Percentiles rank a stretch among this genome's conserved stretches.
These are phyloP conservation scores for Gymnopithys bicolor DNA, from an alignment of 2,797 vertebrate species.

Conservation along the genomic window DNA sequence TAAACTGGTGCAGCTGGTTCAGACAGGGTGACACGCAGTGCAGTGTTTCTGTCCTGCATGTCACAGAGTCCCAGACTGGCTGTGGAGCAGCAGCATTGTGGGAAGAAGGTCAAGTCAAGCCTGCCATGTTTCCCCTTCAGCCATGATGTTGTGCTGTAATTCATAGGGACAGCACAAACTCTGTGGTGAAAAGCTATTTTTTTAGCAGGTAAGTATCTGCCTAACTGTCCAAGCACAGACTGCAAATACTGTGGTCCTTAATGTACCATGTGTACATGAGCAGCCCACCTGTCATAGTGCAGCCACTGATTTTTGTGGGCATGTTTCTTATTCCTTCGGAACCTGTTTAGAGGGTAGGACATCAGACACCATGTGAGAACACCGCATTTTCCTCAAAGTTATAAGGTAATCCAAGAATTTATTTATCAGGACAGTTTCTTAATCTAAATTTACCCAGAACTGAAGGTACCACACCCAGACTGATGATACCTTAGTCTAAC, in stretches of 20 bases:
- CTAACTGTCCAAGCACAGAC: neutral
- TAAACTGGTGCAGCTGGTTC: neutral
- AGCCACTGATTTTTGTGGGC: neutral
- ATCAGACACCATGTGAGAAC: neutral
- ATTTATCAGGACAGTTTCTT: neutral
- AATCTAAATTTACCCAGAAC: neutral
- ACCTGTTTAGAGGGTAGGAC: neutral
- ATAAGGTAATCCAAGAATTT: neutral
- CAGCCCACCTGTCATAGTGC: neutral
- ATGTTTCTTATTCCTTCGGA: neutral
- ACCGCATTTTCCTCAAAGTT: neutral
- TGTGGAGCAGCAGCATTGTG: neutral
- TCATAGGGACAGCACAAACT: neutral
- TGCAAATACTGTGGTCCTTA: neutral
- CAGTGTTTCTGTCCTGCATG: neutral
- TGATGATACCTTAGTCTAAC: neutral
- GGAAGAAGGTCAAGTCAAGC: neutral
- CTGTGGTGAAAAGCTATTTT: neutral
- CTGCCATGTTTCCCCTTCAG: neutral
- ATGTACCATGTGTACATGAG: rapidly evolving
- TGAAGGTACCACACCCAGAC: neutral
- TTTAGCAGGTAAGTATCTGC: neutral
- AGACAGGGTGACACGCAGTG: neutral
- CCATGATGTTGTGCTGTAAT: rapidly evolving
- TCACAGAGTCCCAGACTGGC: neutral